Evolutionary conservation across 1,140 invertebrate genomes (phyloP).

Genomic region (Nephotettix cincticeps): DNA sequence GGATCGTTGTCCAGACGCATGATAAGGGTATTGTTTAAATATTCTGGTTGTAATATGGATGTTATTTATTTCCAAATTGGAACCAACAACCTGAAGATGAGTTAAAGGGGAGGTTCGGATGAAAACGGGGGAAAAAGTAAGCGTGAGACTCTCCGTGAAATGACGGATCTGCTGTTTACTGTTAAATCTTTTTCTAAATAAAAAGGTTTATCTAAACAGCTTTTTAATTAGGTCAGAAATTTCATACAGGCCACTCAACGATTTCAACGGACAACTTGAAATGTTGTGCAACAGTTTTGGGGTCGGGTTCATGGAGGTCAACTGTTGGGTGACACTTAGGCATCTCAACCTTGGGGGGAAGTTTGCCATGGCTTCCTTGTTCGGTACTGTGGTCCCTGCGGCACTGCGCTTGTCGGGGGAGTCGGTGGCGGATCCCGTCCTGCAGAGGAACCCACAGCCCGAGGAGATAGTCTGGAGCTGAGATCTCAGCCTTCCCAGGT

Average conservation of each 20-base stretch:
- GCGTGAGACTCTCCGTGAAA: neutral
- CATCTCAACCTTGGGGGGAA: no score
- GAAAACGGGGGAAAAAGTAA: neutral
- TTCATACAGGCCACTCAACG: neutral
- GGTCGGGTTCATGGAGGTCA: neutral
- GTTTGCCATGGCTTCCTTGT: no score
- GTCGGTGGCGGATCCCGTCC: no score
- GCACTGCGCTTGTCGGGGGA: no score
- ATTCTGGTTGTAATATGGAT: neutral
- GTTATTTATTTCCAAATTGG: neutral
- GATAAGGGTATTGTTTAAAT: neutral
- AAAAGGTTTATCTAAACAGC: neutral
- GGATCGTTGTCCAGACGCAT: neutral
- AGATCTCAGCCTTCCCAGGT: neutral
- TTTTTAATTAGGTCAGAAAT: neutral
- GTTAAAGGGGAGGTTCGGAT: neutral
- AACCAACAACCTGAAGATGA: neutral
- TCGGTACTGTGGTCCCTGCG: no score
- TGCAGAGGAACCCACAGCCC: no score
- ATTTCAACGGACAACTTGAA: neutral
- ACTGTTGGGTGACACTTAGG: neutral
- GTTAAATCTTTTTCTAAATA: neutral
- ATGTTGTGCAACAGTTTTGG: neutral
- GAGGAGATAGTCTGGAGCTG: neutral
- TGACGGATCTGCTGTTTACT: neutral